A percentile compares a stretch with the other conserved stretches of the same genome.
Evolutionary conservation across 2,797 vertebrate genomes (phyloP).

Genomic region (Coregonus suidteri): DNA sequence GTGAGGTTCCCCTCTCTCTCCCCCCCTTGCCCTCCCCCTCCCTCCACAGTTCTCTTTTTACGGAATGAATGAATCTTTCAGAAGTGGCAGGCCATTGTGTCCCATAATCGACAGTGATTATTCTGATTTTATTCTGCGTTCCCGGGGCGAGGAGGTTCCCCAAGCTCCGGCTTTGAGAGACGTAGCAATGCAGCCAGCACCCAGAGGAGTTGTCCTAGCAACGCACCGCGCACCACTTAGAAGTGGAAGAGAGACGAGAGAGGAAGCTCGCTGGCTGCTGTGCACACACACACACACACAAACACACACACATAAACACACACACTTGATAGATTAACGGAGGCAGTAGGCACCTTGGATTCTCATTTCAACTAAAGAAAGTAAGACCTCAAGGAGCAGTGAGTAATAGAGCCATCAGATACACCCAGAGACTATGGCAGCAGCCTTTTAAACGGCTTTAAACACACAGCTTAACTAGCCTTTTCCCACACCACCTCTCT

Average conservation of each 20-base stretch:
- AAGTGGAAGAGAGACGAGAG: constrained; percentile 61
- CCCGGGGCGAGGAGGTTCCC: constrained; percentile 74
- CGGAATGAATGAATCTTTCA: constrained; percentile 84
- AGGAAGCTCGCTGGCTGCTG: constrained; percentile 61
- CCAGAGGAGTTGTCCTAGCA: constrained; percentile 78
- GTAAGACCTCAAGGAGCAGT: neutral
- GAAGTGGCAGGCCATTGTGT: constrained; percentile 76
- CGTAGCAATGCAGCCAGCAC: constrained; percentile 66
- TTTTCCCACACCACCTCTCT: neutral
- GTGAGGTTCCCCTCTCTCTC: constrained; percentile 58
- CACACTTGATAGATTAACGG: constrained; percentile 31
- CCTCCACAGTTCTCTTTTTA: constrained; percentile 69
- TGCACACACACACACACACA: constrained; percentile 26
- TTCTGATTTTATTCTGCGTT: constrained; percentile 81
- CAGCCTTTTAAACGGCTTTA: neutral
- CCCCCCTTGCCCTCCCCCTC: constrained; percentile 22
- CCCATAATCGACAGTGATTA: constrained; percentile 82
- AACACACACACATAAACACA: constrained; percentile 8
- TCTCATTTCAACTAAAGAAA: constrained; percentile 18
- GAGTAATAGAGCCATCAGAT: neutral
- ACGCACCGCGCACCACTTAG: constrained; percentile 67
- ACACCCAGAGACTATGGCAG: neutral
- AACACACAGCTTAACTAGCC: neutral
- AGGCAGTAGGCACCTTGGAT: constrained; percentile 19
- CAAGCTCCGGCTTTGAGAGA: constrained; percentile 71